Evolutionary conservation across 1,140 invertebrate species (phyloP), one percentile per base, ranked within the genome.

Genomic region (Brachionus calyciflorus): DNA sequence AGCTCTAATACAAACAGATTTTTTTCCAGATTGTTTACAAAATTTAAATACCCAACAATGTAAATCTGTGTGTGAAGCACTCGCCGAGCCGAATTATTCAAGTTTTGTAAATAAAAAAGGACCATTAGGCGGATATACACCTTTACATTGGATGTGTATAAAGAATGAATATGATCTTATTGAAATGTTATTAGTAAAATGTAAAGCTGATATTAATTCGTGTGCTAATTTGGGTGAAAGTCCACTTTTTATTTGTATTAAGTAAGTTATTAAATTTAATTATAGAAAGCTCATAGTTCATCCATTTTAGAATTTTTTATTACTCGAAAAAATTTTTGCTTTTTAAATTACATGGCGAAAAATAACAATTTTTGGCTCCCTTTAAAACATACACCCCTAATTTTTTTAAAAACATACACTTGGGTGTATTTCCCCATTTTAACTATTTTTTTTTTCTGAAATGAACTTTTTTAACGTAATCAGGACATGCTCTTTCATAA

Each of bases 121-220:
- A 12, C 28, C 19, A n/a, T 12, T 51, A 12, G 51, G 51, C 1
- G 69, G 69, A 10, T 73, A 51, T 5, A 73, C 69, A 33, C 28
- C 69, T 51, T 40, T 73, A 3, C 69, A 73, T 73, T 73, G 69
- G 69, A 73, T 73, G 69, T 73, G 69, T 33, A 55, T 73, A 6
- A 73, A 55, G 40, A 73, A 73, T 19, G 69, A 73, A 17, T 24
- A 21, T 21, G 69, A 49, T 33, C 12, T 51, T 1, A 51, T 73
- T 14, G 46, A 73, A 26, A 3, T 37, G 9, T 55, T 73, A 17
- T 3, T 73, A 12, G 28, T n/a, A 17, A 49, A 51, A 51, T 73
- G 69, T 17, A 19, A 30, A 3, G 69, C 69, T 21, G 69, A 73
- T 24, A 33, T 73, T 2, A 51, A 73, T 41, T 30, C 44, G 6